phyloP scores from a whole-genome alignment of 1,140 invertebrate genomes.

The Caenorhabditis briggsae region DNA sequence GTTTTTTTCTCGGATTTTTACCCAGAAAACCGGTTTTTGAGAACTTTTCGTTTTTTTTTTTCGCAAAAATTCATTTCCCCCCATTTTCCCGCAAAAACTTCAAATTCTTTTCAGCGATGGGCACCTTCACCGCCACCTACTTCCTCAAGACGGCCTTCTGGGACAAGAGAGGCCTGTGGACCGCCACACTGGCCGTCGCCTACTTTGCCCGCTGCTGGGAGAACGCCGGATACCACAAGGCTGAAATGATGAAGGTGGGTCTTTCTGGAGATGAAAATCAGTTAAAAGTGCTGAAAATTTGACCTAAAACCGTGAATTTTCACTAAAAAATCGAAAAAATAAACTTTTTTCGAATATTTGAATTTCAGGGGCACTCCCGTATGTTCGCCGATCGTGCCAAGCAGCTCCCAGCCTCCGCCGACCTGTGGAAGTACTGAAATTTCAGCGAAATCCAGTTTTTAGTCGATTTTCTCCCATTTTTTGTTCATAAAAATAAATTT shows the following conservation, averaged over 20 bases:
- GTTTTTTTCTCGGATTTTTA: no score
- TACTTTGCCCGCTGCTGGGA: conserved; percentile 65
- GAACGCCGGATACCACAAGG: conserved; percentile 62
- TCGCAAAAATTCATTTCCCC: not conserved
- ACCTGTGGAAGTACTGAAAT: conserved; percentile 61
- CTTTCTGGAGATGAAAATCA: not conserved
- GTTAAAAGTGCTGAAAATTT: not conserved
- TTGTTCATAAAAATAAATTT: not conserved
- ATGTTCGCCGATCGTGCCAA: conserved; percentile 60
- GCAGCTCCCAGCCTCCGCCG: conserved; percentile 52
- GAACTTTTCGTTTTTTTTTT: not conserved
- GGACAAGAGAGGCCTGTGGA: conserved; percentile 60
- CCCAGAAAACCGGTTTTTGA: no score
- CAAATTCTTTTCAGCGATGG: conserved; percentile 58
- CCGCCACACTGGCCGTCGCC: conserved; percentile 39
- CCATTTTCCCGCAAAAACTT: not conserved
- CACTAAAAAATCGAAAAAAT: no score
- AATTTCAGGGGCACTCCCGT: conserved; percentile 57
- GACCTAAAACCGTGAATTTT: not conserved
- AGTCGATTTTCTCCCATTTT: not conserved
- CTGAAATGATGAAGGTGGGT: conserved; percentile 65
- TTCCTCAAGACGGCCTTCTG: conserved; percentile 63
- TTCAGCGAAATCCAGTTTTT: not conserved
- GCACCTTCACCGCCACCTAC: conserved; percentile 67
- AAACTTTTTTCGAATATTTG: no score